Conservation (phyloP, 2,888 invertebrate species). For the Calephelis perditalis region DNA sequence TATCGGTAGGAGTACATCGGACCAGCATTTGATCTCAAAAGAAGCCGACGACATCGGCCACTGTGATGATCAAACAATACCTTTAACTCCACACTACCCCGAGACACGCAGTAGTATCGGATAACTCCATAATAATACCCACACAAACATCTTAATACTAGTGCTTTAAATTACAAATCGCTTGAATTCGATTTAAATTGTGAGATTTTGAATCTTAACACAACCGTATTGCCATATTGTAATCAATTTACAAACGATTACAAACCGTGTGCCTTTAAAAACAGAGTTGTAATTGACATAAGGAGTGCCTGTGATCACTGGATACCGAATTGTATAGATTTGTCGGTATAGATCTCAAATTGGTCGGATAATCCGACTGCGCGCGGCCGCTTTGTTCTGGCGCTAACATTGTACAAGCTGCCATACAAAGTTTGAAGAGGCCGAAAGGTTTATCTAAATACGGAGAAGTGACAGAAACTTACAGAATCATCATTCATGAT, state of each 20-base stretch:
- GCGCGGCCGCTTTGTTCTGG: slow-evolving; percentile 36
- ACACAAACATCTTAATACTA: slow-evolving; percentile 22
- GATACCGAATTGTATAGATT: slow-evolving; percentile 49
- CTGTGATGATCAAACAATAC: neutral
- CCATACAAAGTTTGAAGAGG: slow-evolving; percentile 9
- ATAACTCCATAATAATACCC: neutral
- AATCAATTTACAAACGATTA: neutral
- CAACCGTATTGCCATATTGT: neutral
- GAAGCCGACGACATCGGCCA: neutral
- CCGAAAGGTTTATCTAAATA: slow-evolving; percentile 20
- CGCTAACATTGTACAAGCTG: slow-evolving; percentile 4
- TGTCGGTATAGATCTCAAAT: slow-evolving; percentile 48
- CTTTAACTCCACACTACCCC: neutral
- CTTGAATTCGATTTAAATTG: slow-evolving; percentile 8
- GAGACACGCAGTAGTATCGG: neutral
- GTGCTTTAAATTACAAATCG: slow-evolving; percentile 12
- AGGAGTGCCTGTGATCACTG: slow-evolving; percentile 41
- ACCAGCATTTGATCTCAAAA: neutral
- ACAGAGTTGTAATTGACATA: slow-evolving; percentile 25
- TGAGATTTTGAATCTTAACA: neutral
- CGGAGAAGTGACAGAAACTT: neutral
- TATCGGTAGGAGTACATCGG: too few species aligned
- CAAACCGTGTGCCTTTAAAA: neutral
- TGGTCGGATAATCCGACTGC: slow-evolving; percentile 54
- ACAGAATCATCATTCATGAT: too few species aligned